phyloP scores from a whole-genome alignment of 2,797 vertebrate genomes.

The Arremon brunneinucha region DNA sequence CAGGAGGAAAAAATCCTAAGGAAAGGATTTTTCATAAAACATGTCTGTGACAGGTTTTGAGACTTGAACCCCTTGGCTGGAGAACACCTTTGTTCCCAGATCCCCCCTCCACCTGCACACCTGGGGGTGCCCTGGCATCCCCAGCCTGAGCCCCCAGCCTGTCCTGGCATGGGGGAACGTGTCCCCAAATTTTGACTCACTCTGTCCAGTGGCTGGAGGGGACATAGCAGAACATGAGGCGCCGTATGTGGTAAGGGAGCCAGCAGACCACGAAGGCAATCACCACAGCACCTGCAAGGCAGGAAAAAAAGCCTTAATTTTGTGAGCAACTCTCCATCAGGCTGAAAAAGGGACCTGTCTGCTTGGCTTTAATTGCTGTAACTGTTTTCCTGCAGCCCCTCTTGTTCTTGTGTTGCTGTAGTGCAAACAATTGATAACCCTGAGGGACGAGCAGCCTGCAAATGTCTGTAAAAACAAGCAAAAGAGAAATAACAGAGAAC shows the following conservation, averaged over 20 bases:
- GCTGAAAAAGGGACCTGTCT: neutral
- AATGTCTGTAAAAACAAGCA: neutral
- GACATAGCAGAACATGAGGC: conserved; percentile 95
- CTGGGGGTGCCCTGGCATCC: neutral
- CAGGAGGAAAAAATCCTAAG: too few species aligned
- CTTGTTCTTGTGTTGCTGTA: neutral
- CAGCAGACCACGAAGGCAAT: conserved; percentile 96
- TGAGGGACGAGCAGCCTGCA: neutral
- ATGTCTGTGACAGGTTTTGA: neutral
- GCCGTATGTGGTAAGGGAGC: conserved; percentile 91
- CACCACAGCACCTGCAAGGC: conserved; percentile 86
- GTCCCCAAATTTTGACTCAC: conserved; percentile 75
- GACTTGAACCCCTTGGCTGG: fast-evolving
- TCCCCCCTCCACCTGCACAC: neutral
- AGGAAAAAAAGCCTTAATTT: neutral
- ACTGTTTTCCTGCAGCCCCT: neutral
- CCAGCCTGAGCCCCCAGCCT: neutral
- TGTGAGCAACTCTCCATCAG: neutral
- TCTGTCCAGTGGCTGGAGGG: conserved; percentile 83
- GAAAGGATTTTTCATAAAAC: too few species aligned
- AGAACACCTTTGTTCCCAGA: neutral
- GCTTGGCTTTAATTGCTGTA: neutral
- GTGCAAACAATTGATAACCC: neutral
- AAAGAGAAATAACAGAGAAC: neutral
- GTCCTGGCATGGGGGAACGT: fast-evolving